Base-by-base conservation (phyloP, 2,797 vertebrate species). In the Microcaecilia unicolor region DNA sequence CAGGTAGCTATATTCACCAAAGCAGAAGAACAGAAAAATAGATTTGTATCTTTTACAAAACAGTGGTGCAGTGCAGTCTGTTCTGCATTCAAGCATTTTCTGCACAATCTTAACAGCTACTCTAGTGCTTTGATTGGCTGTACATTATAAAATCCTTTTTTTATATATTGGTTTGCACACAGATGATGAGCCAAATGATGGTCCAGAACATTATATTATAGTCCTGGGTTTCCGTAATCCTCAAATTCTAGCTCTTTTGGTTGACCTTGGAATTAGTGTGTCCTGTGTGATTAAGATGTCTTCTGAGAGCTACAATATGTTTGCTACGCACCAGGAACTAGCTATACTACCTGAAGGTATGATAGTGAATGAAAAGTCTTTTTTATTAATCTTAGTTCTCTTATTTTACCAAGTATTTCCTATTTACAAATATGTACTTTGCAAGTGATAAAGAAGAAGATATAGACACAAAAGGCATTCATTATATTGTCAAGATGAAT, bases 131-230 rank as follows among this genome's bases (percentile, higher is more conserved):
- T 17, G 10, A 23, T 24, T 24, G 6, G 9, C 10, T 24, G 9
- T 6, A 20, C 12, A 31, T 19, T 31, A 31, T 19, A 18, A 12
- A 12, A 31, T 13, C 12, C 9, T 31, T 18, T 31, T 19, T 31
- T 18, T 7, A 33, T 3, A 5, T 20, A 40, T 11, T 44, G 32
- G 18, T 67, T 6, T 63, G 60, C 66, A 33, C 45, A 39, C 63
- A 99, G 96, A 93, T 30, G 94, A 99, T 44, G 92, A 97, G 65
- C 96, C 95, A 41, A 84, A 85, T 6, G 85, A 88, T 22, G 95
- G 94, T 31, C 88, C 90, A 35, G 83, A 98, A 19, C 81, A 80
- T 57, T 98, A 97, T 59, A 58, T 96, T 55, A 67, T 98, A 33
- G 57, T 96, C n/a, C 33, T 83, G 53, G 90, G 87, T 37, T 94